Conservation (phyloP, 2,113 vertebrate genomes). For the Cinclus cinclus region DNA sequence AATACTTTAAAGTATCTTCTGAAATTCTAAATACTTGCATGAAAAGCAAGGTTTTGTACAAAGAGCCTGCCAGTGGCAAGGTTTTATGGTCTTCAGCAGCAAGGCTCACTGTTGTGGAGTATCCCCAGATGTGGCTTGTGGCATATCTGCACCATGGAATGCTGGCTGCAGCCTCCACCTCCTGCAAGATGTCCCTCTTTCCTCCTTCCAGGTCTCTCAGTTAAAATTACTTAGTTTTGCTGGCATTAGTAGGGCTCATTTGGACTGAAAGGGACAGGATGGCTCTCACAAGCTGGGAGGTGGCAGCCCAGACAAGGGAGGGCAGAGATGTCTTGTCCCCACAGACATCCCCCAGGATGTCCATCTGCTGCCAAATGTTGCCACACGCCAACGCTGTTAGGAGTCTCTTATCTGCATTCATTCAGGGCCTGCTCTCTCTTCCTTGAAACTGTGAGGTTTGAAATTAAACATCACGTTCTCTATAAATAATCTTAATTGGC, state of each 20-base stretch:
- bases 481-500: slow-evolving; percentile 32
- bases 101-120: not conserved
- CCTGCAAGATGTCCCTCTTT: not conserved
- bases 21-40: not conserved
- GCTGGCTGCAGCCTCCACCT: not conserved
- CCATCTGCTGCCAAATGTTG: not conserved
- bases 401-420: not conserved
- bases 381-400: not conserved
- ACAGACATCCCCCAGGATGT: not conserved
- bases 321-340: not conserved
- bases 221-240: not conserved
- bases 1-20: not conserved
- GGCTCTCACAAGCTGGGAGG: not conserved
- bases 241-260: not conserved
- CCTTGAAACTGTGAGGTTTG: not conserved
- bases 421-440: not conserved
- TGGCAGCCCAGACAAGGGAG: not conserved
- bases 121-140: not conserved
- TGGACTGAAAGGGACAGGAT: not conserved
- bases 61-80: not conserved
- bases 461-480: not conserved
- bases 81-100: not conserved
- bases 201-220: not conserved
- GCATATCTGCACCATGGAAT: fast-evolving
- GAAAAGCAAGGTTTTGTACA: not conserved